Base-by-base conservation (phyloP, 2,888 invertebrate genomes). In the Macrophya alboannulata region DNA sequence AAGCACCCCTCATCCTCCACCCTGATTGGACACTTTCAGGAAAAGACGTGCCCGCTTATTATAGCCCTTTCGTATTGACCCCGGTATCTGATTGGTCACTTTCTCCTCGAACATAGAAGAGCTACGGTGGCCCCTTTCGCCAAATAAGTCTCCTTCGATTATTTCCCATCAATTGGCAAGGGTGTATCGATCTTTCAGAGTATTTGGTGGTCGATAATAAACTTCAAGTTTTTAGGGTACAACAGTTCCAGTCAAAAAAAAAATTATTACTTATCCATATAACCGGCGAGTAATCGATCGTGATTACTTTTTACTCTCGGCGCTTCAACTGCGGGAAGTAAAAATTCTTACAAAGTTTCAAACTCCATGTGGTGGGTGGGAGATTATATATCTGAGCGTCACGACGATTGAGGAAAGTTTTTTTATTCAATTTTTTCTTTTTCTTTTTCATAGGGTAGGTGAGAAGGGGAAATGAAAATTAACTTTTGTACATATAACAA, bases 1-100 rank as follows among this genome's bases (percentile, higher is more conserved):
- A 81, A 81, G 81, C 81, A 62, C 37, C 81, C 43, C 81, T 77
- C 43, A 21, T 62, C 81, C 62, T 81, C 51, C 81, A 31, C n/a
- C 81, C 59, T 81, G 59, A 81, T 81, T 81, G 81, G 81, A 81
- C 81, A 81, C 59, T 81, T 81, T 81, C 81, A 43, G 81, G 43
- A 45, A 81, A 81, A 59, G 62, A 81, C 59, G 81, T 40, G 81
- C 62, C 43, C 81, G 81, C 25, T 81, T 62, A 81, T 81, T 81
- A n/a, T n/a, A 62, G 62, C 59, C 81, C 37, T 81, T 81, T 81
- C 31, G 51, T 43, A 59, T 81, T 43, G 40, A 43, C 59, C 59
- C 62, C 15, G 59, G 10, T 40, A 12, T 81, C 40, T 59, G 81
- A 81, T 81, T 43, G 81, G 81, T 62, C 81, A 25, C 62, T 62